Conservation (phyloP, 2,113 vertebrate species). For the Corvus hawaiiensis region DNA sequence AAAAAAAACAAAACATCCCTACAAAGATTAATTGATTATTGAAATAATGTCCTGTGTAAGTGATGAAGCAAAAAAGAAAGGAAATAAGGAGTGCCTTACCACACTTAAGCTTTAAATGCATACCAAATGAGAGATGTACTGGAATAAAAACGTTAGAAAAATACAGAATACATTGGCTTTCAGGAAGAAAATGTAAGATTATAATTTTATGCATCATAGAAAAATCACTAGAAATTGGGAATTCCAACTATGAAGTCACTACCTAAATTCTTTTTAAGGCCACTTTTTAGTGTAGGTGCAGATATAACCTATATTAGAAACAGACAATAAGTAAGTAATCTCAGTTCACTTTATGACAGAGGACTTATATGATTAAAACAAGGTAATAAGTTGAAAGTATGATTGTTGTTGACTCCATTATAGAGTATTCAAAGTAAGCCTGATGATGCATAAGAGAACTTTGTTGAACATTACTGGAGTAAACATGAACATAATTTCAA, state of each 20-base stretch:
- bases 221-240: background rate
- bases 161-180: background rate
- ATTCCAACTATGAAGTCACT: background rate
- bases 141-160: background rate
- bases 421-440: background rate
- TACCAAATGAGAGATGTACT: background rate
- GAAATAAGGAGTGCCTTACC: background rate
- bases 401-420: background rate
- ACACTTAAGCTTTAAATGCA: background rate
- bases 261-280: background rate
- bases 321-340: background rate
- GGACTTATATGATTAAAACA: background rate
- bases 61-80: background rate
- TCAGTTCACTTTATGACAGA: background rate
- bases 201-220: background rate
- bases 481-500: background rate
- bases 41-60: background rate
- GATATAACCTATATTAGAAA: background rate
- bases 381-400: background rate
- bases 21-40: background rate
- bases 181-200: background rate
- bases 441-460: background rate
- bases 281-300: background rate
- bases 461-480: background rate
- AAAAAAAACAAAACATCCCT: accelerated